These are phyloP conservation scores for Sinodicranocentrus sp. DNA, from an alignment of 2,888 invertebrate genomes.

Conservation along the genomic window DNA sequence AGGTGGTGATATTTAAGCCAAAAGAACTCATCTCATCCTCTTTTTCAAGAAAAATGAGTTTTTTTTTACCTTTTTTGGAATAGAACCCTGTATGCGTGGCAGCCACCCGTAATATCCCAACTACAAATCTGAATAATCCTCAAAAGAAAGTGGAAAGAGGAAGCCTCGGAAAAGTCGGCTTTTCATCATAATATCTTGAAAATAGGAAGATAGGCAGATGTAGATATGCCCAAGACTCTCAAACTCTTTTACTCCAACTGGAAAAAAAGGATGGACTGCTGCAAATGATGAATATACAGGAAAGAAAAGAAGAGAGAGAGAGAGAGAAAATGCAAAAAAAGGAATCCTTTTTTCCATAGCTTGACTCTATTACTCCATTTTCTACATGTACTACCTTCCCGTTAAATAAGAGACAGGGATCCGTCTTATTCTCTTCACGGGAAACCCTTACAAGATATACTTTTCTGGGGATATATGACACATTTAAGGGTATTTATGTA, in stretches of 20 bases:
- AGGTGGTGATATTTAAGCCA: conserved; percentile 1
- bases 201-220: background rate
- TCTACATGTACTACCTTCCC: conserved; percentile 33
- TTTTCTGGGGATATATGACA: no score
- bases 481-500: no score
- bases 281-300: conserved; percentile 34
- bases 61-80: conserved; percentile 1
- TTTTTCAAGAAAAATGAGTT: conserved; percentile 1
- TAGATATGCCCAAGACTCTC: conserved; percentile 3
- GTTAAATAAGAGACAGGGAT: conserved; percentile 60
- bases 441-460: no score
- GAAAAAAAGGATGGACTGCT: conserved; percentile 44
- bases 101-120: conserved; percentile 1
- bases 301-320: background rate
- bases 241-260: background rate
- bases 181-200: conserved; percentile 14
- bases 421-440: conserved; percentile 40
- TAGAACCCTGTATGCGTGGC: no score
- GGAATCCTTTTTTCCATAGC: conserved; percentile 22
- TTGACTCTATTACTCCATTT: conserved; percentile 61
- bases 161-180: background rate
- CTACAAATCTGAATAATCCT: conserved; percentile 29
- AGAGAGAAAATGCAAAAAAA: conserved; percentile 40
- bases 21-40: background rate
- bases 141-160: background rate